Evolutionary conservation across 2,888 invertebrate genomes (phyloP).

Genomic region (Dromius quadrimaculatus): DNA sequence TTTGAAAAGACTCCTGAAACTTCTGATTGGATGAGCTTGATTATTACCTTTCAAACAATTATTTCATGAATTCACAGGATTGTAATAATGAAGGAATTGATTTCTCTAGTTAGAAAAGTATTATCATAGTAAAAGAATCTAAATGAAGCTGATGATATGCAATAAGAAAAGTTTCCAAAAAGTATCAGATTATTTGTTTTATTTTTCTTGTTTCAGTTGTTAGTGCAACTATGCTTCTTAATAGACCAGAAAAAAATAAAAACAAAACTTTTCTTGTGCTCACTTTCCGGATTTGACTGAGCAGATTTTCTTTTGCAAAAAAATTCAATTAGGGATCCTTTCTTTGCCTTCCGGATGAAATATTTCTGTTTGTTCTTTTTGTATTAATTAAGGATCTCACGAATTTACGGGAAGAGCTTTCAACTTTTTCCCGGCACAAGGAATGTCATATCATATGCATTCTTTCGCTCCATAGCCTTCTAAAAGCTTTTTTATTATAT

Average conservation of each 20-base stretch:
- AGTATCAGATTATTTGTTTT: constrained; percentile 21
- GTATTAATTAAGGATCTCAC: constrained; percentile 34
- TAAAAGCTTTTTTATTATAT: not conserved
- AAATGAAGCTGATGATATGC: not conserved
- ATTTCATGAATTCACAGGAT: constrained; percentile 4
- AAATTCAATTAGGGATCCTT: constrained; percentile 42
- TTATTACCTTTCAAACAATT: too few species aligned
- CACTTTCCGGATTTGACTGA: constrained; percentile 33
- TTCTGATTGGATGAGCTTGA: too few species aligned
- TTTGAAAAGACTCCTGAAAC: too few species aligned
- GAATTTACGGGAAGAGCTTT: constrained; percentile 26
- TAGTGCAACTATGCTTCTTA: constrained; percentile 38
- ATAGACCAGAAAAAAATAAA: constrained; percentile 43
- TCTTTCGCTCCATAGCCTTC: not conserved
- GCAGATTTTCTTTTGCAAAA: constrained; percentile 33
- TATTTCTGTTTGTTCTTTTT: constrained; percentile 34
- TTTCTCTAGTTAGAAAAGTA: constrained; percentile 1
- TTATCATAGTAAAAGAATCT: constrained; percentile 2
- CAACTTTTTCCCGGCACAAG: constrained; percentile 17
- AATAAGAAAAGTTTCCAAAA: not conserved
- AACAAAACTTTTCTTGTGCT: constrained; percentile 39
- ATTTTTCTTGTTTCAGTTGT: constrained; percentile 23
- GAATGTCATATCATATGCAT: constrained; percentile 34
- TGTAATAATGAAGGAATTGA: too few species aligned
- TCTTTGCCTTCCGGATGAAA: constrained; percentile 35